Evolutionary conservation across 2,888 invertebrate genomes (phyloP).

Genomic region (Mantis religiosa): DNA sequence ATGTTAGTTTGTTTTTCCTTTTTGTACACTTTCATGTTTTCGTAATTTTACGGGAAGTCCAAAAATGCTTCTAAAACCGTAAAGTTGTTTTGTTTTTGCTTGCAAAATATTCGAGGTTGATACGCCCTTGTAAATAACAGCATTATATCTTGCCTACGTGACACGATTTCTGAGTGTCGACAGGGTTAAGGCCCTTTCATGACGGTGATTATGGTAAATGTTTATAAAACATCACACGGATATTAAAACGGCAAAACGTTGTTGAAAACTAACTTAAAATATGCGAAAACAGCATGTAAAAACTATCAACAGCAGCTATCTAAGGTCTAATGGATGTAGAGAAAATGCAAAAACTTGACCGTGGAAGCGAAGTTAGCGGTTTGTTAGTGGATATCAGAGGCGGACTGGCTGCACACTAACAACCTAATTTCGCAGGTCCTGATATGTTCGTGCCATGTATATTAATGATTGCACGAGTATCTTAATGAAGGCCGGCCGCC

Average conservation of each 20-base stretch:
- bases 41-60: too few relatives aligned
- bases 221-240: background rate
- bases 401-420: background rate
- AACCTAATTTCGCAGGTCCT: background rate
- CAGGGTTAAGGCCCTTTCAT: background rate
- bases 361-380: background rate
- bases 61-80: too few relatives aligned
- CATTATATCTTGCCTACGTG: background rate
- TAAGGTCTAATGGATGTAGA: background rate
- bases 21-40: too few relatives aligned
- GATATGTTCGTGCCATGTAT: background rate
- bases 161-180: background rate
- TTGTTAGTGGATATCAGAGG: background rate
- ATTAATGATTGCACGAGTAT: background rate
- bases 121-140: too few relatives aligned
- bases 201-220: background rate
- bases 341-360: background rate
- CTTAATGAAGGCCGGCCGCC: background rate
- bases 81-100: too few relatives aligned
- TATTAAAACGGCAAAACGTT: background rate
- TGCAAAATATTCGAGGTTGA: too few relatives aligned
- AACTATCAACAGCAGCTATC: background rate
- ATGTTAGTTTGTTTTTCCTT: too few relatives aligned
- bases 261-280: background rate
- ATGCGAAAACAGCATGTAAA: background rate